Conservation (phyloP, 2,797 vertebrate genomes). For the Molossus alvarezi region DNA sequence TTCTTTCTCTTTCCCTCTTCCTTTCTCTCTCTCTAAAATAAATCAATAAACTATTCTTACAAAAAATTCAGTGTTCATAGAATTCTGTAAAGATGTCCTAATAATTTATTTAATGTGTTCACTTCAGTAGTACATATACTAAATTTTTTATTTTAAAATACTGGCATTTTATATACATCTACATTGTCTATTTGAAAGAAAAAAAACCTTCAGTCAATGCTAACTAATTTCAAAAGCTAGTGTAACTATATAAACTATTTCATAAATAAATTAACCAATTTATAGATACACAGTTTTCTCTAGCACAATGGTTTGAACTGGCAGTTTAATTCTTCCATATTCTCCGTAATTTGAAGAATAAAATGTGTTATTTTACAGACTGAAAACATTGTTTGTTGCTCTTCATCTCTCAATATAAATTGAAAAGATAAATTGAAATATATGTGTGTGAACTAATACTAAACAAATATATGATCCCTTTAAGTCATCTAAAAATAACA, state of each 20-base stretch:
- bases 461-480: background rate
- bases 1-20: too few species aligned
- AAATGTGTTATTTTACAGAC: conserved; percentile 15
- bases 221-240: background rate
- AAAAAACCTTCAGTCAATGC: background rate
- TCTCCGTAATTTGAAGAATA: background rate
- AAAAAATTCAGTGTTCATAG: too few species aligned
- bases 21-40: too few species aligned
- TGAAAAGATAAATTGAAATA: background rate
- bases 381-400: background rate
- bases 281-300: background rate
- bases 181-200: background rate
- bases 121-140: too few species aligned
- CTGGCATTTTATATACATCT: background rate
- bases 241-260: background rate
- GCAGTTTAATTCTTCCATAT: background rate
- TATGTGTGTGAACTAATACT: background rate
- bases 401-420: background rate
- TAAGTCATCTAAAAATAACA: background rate
- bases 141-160: background rate
- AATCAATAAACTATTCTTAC: too few species aligned
- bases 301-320: background rate
- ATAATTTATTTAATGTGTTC: background rate
- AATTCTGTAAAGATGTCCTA: background rate
- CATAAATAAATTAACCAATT: background rate